Percentiles rank a stretch among this genome's conserved stretches.
phyloP scores from a whole-genome alignment of 2,113 vertebrate species.

The Strigops habroptila region DNA sequence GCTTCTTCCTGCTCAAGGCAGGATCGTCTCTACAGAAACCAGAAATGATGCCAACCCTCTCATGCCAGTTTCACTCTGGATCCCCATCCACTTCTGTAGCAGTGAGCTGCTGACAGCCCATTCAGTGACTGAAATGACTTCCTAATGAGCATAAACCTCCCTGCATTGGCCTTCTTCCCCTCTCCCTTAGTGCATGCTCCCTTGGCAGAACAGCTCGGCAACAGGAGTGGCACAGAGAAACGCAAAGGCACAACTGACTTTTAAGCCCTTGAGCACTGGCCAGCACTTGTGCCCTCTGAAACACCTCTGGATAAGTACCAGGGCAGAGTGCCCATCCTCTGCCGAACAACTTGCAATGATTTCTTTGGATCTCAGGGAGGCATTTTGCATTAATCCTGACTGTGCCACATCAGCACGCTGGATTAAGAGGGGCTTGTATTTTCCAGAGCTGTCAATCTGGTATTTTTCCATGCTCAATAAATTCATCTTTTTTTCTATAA shows the following conservation, averaged over 20 bases:
- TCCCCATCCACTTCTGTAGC: neutral
- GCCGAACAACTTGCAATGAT: neutral
- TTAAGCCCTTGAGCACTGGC: neutral
- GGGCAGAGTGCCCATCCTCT: neutral
- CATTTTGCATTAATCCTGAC: neutral
- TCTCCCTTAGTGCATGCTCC: neutral
- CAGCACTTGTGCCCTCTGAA: neutral
- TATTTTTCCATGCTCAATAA: constrained; percentile 42
- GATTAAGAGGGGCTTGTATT: constrained; percentile 40
- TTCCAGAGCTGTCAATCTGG: constrained; percentile 49
- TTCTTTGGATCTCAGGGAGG: neutral
- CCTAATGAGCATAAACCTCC: neutral
- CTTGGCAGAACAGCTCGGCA: neutral
- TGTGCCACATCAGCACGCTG: constrained; percentile 12
- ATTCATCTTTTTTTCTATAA: constrained; percentile 30
- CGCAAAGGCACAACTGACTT: neutral
- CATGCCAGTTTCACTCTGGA: neutral
- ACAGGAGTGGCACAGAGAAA: neutral
- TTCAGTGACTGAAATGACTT: neutral
- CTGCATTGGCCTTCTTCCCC: neutral
- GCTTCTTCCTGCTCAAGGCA: neutral
- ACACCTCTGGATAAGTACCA: neutral
- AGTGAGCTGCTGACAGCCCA: neutral
- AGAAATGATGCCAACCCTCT: neutral
- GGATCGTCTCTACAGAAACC: neutral